A percentile compares a stretch with the other conserved stretches of the same genome.
These are phyloP conservation scores for Panzeria rudis DNA, from an alignment of 2,888 invertebrate genomes.

Conservation along the genomic window DNA sequence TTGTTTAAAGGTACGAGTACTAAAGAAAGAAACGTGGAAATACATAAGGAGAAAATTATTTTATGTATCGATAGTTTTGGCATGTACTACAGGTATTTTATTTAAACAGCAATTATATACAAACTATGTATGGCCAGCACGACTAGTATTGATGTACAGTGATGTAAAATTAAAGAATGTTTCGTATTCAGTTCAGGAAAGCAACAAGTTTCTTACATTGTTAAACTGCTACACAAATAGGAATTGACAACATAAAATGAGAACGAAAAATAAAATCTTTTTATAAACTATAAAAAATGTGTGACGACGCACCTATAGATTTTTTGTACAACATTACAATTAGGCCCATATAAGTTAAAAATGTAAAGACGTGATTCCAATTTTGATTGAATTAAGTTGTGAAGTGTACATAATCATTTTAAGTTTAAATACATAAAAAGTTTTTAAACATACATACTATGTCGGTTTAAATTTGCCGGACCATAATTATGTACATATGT, in stretches of 20 bases:
- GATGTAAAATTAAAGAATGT: constrained; percentile 45
- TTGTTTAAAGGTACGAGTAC: constrained; percentile 7
- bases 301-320: constrained; percentile 44
- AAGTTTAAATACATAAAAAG: constrained; percentile 23
- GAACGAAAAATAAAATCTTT: constrained; percentile 32
- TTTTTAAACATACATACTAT: background rate
- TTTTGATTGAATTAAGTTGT: constrained; percentile 47
- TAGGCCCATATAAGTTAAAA: constrained; percentile 52
- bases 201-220: constrained; percentile 68
- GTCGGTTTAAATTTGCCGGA: background rate
- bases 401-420: constrained; percentile 23
- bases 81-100: constrained; percentile 35
- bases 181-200: constrained; percentile 61
- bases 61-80: constrained; percentile 46
- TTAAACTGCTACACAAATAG: constrained; percentile 26
- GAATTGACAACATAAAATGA: background rate
- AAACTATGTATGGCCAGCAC: constrained; percentile 35
- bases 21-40: constrained; percentile 31
- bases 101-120: constrained; percentile 3
- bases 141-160: constrained; percentile 23
- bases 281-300: background rate
- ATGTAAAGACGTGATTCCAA: constrained; percentile 60
- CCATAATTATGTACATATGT: background rate
- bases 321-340: constrained; percentile 49
- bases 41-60: constrained; percentile 35